These are phyloP conservation scores for Mandrillus leucophaeus DNA, from an alignment of 2,113 vertebrate genomes.

Conservation along the genomic window DNA sequence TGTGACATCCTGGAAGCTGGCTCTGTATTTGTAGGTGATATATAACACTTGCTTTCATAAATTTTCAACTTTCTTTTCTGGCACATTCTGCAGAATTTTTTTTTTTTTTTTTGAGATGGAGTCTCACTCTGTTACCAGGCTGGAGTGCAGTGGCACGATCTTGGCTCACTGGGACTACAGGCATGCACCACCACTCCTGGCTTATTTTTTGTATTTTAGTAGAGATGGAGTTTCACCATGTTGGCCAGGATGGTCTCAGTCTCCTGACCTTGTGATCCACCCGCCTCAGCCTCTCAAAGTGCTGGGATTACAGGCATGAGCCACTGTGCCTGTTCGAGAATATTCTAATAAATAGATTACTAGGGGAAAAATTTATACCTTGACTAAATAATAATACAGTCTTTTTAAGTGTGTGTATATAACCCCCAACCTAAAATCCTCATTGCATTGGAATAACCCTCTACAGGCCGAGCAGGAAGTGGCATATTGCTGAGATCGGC, in stretches of 20 bases:
- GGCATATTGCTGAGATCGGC: not conserved
- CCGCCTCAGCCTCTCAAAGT: too few species aligned
- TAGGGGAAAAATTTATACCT: not conserved
- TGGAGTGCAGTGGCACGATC: too few species aligned
- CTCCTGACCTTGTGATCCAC: too few species aligned
- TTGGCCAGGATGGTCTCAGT: too few species aligned
- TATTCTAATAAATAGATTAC: not conserved
- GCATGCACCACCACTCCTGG: too few species aligned
- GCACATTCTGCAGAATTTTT: not conserved
- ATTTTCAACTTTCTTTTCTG: conserved; percentile 7
- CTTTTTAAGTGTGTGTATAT: not conserved
- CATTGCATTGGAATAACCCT: too few species aligned
- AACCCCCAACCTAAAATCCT: not conserved
- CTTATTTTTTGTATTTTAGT: too few species aligned
- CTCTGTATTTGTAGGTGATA: conserved; percentile 22
- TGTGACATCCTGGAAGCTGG: not conserved
- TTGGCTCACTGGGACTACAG: too few species aligned
- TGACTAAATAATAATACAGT: conserved; percentile 11
- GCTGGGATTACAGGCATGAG: too few species aligned
- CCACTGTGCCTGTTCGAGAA: not conserved
- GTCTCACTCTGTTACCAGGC: too few species aligned
- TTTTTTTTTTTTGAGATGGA: too few species aligned
- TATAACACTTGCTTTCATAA: not conserved
- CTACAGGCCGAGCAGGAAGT: not conserved
- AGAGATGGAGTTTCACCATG: too few species aligned